Evolutionary conservation across 2,797 vertebrate species (phyloP), one percentile per base, ranked within the genome.

Genomic region (Falco berigora): DNA sequence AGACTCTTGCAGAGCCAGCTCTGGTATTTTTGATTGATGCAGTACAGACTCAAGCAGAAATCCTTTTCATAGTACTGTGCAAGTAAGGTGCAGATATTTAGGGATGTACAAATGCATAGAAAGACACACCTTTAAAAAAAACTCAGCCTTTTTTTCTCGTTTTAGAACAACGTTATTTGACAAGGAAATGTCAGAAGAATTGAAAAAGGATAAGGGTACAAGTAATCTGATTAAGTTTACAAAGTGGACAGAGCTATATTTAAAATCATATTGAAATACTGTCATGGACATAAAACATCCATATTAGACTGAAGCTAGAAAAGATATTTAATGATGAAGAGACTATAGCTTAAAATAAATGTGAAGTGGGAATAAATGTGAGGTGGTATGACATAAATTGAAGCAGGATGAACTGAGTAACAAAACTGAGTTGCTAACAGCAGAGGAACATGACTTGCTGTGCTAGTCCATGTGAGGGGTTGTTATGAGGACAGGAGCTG

Each of bases 131-230:
- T 22, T 21, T 68, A 15, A 66, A 73, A 90, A 90, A 27, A 23
- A 24, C 1, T 1, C 11, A 20, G 12, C 0, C 4, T 18, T 72
- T 85, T 46, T n/a, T n/a, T n/a, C 24, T 64, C 8, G 13, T 32
- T 84, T 84, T 14, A 63, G n/a, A 56, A 27, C 5, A 66, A 11
- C 14, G 7, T 36, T 16, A 30, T 56, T 82, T 47, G 56, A 30
- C 7, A 36, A 59, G 34, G 24, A 84, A 67, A 53, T 5, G 5
- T 56, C 40, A 80, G 36, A 50, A 90, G 32, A 67, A 59, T 44
- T 40, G 4, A 32, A 38, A 66, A 62, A 66, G 7, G 10, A 4
- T 18, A 40, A 62, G 3, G 7, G 8, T 46, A 22, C 6, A 64
- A 62, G 16, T 53, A 58, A 50, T 36, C 32, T 64, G 42, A 40